Evolutionary conservation across 2,113 vertebrate genomes (phyloP).

Genomic region (Pogona vitticeps): DNA sequence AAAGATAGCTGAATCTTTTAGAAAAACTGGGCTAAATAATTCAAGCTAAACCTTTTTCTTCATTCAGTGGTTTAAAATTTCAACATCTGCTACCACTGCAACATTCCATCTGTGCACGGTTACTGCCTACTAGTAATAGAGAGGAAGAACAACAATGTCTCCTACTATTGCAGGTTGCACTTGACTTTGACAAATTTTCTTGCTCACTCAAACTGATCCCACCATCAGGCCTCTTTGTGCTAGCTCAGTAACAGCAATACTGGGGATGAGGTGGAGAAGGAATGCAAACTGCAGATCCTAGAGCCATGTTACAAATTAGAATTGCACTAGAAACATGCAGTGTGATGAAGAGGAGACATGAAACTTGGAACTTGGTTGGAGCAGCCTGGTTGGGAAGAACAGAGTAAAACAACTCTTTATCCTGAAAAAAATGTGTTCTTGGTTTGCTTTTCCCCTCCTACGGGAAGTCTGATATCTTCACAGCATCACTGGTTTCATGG

Average conservation of each 20-base stretch:
- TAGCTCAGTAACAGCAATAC: neutral
- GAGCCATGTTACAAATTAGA: neutral
- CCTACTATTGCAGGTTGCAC: neutral
- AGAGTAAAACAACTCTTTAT: too few relatives aligned
- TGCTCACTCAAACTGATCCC: neutral
- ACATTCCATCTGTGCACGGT: neutral
- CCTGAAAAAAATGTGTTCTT: too few relatives aligned
- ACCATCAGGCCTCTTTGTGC: neutral
- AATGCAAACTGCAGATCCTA: neutral
- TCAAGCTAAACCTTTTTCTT: neutral
- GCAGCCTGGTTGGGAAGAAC: neutral
- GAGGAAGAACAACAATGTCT: neutral
- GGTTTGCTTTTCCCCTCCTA: too few relatives aligned
- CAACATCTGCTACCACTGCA: neutral
- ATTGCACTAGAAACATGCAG: neutral
- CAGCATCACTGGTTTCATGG: too few relatives aligned
- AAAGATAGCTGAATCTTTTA: neutral
- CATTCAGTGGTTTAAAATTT: too few relatives aligned
- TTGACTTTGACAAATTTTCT: neutral
- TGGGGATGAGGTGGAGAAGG: neutral
- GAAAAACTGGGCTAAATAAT: neutral
- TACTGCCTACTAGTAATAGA: neutral
- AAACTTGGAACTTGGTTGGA: neutral
- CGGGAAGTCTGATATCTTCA: too few relatives aligned
- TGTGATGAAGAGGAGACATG: neutral